Percentiles rank a stretch among this genome's conserved stretches.
phyloP scores from a whole-genome alignment of 2,888 invertebrate genomes.

The Linyphia triangularis region DNA sequence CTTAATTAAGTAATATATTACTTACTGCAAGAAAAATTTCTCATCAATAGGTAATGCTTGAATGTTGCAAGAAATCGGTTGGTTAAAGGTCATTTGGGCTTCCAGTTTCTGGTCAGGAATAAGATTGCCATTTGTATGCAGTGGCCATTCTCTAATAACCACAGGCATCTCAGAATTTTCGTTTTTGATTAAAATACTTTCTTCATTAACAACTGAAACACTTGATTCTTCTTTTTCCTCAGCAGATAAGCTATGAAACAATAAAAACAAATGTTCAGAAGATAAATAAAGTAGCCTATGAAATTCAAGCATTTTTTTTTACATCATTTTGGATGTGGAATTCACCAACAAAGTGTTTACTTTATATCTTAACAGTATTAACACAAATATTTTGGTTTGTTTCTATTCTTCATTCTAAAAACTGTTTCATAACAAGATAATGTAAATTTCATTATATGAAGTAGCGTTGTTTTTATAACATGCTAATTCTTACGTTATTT shows the following conservation, averaged over 20 bases:
- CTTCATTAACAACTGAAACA: slow-evolving; percentile 14
- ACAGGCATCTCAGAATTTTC: slow-evolving; percentile 48
- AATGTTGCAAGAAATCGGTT: slow-evolving; percentile 59
- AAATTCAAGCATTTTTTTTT: no score
- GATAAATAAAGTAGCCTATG: no score
- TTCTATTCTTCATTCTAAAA: no score
- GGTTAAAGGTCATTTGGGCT: slow-evolving; percentile 54
- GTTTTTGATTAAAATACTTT: slow-evolving; percentile 4
- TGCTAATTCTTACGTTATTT: no score
- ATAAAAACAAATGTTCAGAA: neutral
- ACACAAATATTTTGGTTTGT: no score
- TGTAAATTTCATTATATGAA: no score
- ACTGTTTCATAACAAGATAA: no score
- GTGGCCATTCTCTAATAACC: slow-evolving; percentile 51
- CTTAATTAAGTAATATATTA: neutral
- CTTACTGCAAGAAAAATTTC: slow-evolving; percentile 66
- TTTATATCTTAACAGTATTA: no score
- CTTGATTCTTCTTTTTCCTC: slow-evolving; percentile 14
- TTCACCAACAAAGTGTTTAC: no score
- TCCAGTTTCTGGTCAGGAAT: slow-evolving; percentile 32
- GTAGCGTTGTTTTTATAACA: no score
- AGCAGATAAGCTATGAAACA: slow-evolving; percentile 20
- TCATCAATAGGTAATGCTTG: slow-evolving; percentile 58
- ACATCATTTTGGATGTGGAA: no score
- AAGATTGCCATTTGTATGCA: slow-evolving; percentile 4